Percentiles rank a stretch among this genome's conserved stretches.
These are phyloP conservation scores for Lithobates pipiens DNA, from an alignment of 2,797 vertebrate genomes.

Conservation along the genomic window DNA sequence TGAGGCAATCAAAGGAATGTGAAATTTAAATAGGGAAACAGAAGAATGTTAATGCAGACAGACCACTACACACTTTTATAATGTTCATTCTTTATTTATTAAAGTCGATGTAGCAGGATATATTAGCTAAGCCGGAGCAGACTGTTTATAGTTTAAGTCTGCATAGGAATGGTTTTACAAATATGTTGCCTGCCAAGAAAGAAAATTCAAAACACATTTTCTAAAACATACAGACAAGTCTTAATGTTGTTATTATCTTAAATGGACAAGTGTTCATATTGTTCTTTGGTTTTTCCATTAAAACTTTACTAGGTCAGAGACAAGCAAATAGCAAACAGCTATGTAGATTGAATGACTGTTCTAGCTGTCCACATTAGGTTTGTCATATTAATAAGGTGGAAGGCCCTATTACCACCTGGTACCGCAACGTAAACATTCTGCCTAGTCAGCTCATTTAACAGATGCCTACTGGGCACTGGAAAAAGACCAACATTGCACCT, in stretches of 20 bases:
- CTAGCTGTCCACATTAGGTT: background rate
- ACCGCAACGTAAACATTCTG: background rate
- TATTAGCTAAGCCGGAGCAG: conserved; percentile 63
- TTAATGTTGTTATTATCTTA: conserved; percentile 54
- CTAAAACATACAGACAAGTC: conserved; percentile 59
- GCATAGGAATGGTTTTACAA: conserved; percentile 68
- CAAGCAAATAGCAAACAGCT: conserved; percentile 19
- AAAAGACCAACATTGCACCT: background rate
- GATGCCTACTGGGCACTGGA: background rate
- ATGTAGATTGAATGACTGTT: background rate
- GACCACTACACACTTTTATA: conserved; percentile 49
- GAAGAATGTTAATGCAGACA: conserved; percentile 53
- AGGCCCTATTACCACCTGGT: background rate
- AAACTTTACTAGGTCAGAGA: background rate
- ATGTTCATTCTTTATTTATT: conserved; percentile 63
- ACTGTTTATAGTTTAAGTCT: conserved; percentile 66
- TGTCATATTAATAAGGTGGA: no score
- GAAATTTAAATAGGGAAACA: conserved; percentile 59
- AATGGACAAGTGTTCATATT: conserved; percentile 48
- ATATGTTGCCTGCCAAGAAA: conserved; percentile 62
- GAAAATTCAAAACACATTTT: conserved; percentile 63
- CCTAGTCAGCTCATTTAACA: background rate
- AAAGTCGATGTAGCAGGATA: conserved; percentile 61
- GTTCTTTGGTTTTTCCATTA: conserved; percentile 43
- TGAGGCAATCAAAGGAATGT: conserved; percentile 48